Evolutionary conservation across 2,888 invertebrate species (phyloP), one percentile per base, ranked within the genome.

Genomic region (Odontocerum albicorne): DNA sequence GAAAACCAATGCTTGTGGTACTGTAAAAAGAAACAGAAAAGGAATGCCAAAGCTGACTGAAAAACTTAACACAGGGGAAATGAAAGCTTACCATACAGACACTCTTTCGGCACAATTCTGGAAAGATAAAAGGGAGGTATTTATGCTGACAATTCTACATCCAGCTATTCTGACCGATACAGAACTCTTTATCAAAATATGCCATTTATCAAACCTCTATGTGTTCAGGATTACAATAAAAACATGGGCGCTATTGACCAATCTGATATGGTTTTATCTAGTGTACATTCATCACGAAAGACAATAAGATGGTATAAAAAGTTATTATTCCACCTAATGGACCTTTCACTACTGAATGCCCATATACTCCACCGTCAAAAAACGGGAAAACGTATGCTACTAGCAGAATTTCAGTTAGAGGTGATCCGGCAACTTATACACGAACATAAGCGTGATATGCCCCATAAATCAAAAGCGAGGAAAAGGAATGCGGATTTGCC

Each of bases 71-170:
- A n/a, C n/a, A n/a, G n/a, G n/a, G n/a, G n/a, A n/a, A n/a, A n/a
- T n/a, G n/a, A n/a, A n/a, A n/a, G n/a, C n/a, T n/a, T n/a, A n/a
- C n/a, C n/a, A n/a, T n/a, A 35, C 13, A 4, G 13, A n/a, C 35
- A n/a, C 13, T 4, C 13, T n/a, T 16, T 20, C 19, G 19, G 40
- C 40, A 2, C 19, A 17, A 19, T 20, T 17, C 3, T 40, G 40
- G 40, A 40, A 40, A n/a, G 40, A 40, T 20, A 21, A 40, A 16
- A 40, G 40, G 20, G 40, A 40, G 3, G 40, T 40, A n/a, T 19
- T 12, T 6, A 40, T 40, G 40, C 40, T 40, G 12, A 17, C 40
- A n/a, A 40, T 21, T 6, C 15, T 40, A 12, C 40, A 40, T 20
- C 15, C 40, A 17, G 20, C 6, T 19, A 17, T 6, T 19, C 15